phyloP scores from a whole-genome alignment of 2,113 vertebrate species.

The Prochilodus magdalenae region DNA sequence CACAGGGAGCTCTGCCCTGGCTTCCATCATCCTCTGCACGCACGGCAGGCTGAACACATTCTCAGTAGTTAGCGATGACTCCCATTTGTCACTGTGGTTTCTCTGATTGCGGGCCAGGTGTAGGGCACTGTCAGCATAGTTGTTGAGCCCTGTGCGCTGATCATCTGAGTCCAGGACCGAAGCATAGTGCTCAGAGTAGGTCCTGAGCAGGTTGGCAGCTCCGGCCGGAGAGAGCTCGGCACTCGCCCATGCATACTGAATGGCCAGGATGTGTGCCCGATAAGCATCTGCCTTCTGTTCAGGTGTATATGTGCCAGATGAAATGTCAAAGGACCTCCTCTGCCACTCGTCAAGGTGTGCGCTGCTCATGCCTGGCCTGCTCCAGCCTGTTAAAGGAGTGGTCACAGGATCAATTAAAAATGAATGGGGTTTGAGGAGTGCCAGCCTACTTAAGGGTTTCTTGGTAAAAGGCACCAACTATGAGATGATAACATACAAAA shows the following conservation, averaged over 20 bases:
- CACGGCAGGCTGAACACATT: conserved; percentile 81
- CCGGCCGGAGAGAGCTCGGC: conserved; percentile 85
- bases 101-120: conserved; percentile 86
- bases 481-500: not conserved
- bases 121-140: conserved; percentile 88
- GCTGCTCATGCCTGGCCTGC: conserved; percentile 74
- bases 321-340: conserved; percentile 88
- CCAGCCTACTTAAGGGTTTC: not conserved
- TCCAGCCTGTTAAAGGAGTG: conserved; percentile 70
- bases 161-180: conserved; percentile 90
- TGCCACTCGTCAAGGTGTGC: conserved; percentile 93
- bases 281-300: conserved; percentile 89
- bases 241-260: conserved; percentile 94
- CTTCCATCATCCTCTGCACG: conserved; percentile 81
- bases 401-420: conserved; percentile 70
- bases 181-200: conserved; percentile 85
- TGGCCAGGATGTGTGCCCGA: conserved; percentile 85
- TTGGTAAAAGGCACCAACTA: not conserved
- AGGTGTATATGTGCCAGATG: conserved; percentile 83
- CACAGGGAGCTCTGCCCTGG: conserved; percentile 68
- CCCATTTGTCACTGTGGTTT: conserved; percentile 90
- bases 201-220: conserved; percentile 84
- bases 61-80: conserved; percentile 83
- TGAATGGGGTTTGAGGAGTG: conserved; percentile 50
- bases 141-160: conserved; percentile 85